Percentiles rank a stretch among this genome's conserved stretches.
Conservation (phyloP, 1,140 invertebrate genomes). For the Drosophila subpulchrella region DNA sequence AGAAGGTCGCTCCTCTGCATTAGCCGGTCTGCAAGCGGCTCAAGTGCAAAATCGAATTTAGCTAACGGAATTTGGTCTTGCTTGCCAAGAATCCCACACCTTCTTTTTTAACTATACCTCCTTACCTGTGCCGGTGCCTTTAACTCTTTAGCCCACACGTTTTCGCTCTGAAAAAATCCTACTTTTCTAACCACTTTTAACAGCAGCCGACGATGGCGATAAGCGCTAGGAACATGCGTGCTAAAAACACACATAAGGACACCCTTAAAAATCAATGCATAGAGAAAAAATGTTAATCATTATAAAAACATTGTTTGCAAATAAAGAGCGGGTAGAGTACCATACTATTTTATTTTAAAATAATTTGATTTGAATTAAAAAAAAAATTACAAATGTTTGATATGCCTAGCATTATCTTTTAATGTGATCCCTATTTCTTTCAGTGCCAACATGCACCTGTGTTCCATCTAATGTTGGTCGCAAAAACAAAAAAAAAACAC, state of each 20-base stretch:
- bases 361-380: no score
- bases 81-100: constrained; percentile 55
- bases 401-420: not conserved
- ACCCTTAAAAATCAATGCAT: not conserved
- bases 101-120: not conserved
- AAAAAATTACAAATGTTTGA: no score
- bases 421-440: not conserved
- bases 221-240: constrained; percentile 77
- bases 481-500: constrained; percentile 25
- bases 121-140: not conserved
- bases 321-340: no score
- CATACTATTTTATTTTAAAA: no score
- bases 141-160: constrained; percentile 20
- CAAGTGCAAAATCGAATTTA: constrained; percentile 82
- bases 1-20: constrained; percentile 67
- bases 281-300: not conserved
- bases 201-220: constrained; percentile 59
- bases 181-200: constrained; percentile 29
- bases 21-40: constrained; percentile 72
- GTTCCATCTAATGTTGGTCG: constrained; percentile 19
- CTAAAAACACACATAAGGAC: constrained; percentile 59
- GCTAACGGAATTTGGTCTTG: constrained; percentile 76
- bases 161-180: not conserved
- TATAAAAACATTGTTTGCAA: not conserved
- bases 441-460: constrained; percentile 34